Conservation (phyloP, 64 coral and sea anemone species). For the Astreopora myriophthalma region DNA sequence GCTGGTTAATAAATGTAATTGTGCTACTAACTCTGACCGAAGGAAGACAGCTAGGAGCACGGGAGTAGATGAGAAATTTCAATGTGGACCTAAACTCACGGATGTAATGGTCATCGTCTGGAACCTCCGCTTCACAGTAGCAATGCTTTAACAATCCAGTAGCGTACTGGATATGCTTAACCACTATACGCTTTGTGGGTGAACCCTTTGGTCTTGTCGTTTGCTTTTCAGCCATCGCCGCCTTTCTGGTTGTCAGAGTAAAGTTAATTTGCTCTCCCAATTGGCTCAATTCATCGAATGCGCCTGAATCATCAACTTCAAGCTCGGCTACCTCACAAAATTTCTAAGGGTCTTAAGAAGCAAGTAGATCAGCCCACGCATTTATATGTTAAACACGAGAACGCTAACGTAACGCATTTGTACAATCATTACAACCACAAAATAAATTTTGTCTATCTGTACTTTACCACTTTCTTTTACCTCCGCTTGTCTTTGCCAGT, state of each 20-base stretch:
- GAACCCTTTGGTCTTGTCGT: not conserved
- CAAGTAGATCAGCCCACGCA: not conserved
- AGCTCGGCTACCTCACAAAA: not conserved
- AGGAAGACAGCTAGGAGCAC: too few relatives aligned
- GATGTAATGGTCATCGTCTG: conserved; percentile 85
- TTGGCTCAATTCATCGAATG: conserved; percentile 1
- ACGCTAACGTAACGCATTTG: too few relatives aligned
- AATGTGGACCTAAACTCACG: conserved; percentile 64
- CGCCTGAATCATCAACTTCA: not conserved
- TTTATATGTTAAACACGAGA: not conserved
- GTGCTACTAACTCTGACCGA: too few relatives aligned
- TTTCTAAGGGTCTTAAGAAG: not conserved
- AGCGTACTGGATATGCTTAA: conserved; percentile 6
- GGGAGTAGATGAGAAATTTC: too few relatives aligned
- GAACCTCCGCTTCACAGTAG: conserved; percentile 84
- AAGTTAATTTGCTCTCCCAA: not conserved
- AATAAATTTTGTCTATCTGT: too few relatives aligned
- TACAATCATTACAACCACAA: too few relatives aligned
- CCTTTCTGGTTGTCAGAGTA: too few relatives aligned
- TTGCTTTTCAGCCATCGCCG: not conserved
- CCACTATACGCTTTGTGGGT: not conserved
- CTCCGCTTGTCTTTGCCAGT: not conserved
- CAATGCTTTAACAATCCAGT: conserved; percentile 13
- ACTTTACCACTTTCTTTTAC: too few relatives aligned
- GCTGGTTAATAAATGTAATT: too few relatives aligned